Percentiles rank a stretch among this genome's conserved stretches.
These are phyloP conservation scores for Amblyopsis hoosieri DNA, from an alignment of 2,797 vertebrate genomes.

Conservation along the genomic window DNA sequence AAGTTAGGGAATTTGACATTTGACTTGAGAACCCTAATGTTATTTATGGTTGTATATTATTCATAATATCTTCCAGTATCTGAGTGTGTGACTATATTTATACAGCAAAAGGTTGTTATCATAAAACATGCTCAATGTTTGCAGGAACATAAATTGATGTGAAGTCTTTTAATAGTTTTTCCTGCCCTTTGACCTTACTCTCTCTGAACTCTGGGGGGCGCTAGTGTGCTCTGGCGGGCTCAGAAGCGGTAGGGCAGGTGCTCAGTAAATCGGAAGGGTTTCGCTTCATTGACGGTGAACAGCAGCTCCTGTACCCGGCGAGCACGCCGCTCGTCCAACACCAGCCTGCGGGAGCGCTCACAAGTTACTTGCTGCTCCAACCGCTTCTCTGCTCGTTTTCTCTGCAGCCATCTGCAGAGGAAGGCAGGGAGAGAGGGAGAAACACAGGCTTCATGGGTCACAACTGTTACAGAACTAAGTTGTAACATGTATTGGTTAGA, in stretches of 20 bases:
- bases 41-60: neutral
- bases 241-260: conserved; percentile 78
- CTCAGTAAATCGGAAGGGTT: conserved; percentile 82
- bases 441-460: no score
- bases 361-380: conserved; percentile 83
- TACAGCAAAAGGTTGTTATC: neutral
- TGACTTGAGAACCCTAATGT: no score
- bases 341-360: conserved; percentile 84
- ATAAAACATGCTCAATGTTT: neutral
- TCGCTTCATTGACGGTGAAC: conserved; percentile 77
- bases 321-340: conserved; percentile 84
- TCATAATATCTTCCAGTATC: neutral
- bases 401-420: conserved; percentile 86
- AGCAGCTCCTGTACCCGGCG: conserved; percentile 83
- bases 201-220: neutral
- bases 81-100: neutral
- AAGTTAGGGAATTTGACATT: no score
- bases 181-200: neutral
- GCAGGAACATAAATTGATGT: neutral
- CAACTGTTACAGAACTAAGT: no score
- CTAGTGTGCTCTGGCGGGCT: conserved; percentile 10
- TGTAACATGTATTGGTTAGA: no score
- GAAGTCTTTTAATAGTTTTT: neutral
- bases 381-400: conserved; percentile 86
- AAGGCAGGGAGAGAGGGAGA: neutral